A percentile compares a stretch with the other conserved stretches of the same genome.
Evolutionary conservation across 2,888 invertebrate genomes (phyloP).

Genomic region (Hydrotaea diabolus): DNA sequence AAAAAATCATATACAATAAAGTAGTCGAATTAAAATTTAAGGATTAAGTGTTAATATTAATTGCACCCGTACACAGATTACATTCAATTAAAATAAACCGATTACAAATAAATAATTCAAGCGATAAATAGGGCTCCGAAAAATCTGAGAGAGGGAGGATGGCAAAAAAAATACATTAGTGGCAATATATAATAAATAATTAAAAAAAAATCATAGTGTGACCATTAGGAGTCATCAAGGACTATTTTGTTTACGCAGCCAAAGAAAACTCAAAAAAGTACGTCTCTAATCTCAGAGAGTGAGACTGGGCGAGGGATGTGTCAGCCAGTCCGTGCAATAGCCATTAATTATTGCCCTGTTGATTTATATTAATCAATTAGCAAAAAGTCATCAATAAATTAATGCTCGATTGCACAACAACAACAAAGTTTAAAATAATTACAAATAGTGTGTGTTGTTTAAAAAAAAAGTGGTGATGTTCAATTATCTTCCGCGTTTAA

Average conservation of each 20-base stretch:
- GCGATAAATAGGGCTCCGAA: not conserved
- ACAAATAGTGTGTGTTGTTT: not conserved
- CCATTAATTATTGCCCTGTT: conserved; percentile 14
- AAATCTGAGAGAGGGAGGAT: no score
- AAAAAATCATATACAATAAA: no score
- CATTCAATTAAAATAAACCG: not conserved
- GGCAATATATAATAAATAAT: conserved; percentile 13
- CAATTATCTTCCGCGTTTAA: not conserved
- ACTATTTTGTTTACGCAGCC: no score
- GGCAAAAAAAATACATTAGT: not conserved
- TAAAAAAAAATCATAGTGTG: conserved; percentile 19
- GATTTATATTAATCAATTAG: conserved; percentile 16
- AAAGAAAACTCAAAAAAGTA: conserved; percentile 5
- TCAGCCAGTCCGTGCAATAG: not conserved
- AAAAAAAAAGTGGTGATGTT: not conserved
- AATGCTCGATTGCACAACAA: not conserved
- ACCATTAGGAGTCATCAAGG: not conserved
- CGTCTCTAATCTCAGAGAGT: no score
- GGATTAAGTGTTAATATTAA: not conserved
- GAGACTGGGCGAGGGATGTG: not conserved
- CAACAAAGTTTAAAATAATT: not conserved
- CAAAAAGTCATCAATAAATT: not conserved
- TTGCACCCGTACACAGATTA: no score
- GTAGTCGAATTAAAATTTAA: no score
- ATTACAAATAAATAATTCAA: conserved; percentile 5